Evolutionary conservation across 2,888 invertebrate genomes (phyloP).

Genomic region (Molanna angustata): DNA sequence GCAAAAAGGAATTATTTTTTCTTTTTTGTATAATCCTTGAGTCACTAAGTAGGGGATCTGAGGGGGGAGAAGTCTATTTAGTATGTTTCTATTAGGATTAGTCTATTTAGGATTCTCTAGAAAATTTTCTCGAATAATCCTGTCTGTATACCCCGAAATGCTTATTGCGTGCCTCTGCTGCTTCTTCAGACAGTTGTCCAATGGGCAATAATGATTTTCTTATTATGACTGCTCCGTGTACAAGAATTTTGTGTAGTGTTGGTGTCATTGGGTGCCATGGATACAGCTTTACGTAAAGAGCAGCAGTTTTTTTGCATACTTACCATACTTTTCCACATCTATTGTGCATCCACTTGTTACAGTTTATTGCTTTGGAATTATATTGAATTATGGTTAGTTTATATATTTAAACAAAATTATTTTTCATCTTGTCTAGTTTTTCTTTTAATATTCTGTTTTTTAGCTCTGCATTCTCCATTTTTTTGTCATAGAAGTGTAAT

Average conservation of each 20-base stretch:
- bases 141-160: conserved; percentile 34
- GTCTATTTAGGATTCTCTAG: conserved; percentile 6
- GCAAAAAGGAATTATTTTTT: conserved; percentile 2
- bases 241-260: conserved; percentile 36
- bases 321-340: conserved; percentile 4
- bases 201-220: conserved; percentile 35
- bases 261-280: conserved; percentile 36
- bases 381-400: too few relatives aligned
- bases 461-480: too few relatives aligned
- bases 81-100: conserved; percentile 8
- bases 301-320: conserved; percentile 23
- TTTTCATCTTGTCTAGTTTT: too few relatives aligned
- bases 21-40: not conserved
- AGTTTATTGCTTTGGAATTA: too few relatives aligned
- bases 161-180: conserved; percentile 26
- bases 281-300: conserved; percentile 34
- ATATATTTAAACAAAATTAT: too few relatives aligned
- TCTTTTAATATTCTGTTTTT: too few relatives aligned
- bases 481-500: too few relatives aligned
- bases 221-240: conserved; percentile 34
- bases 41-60: conserved; percentile 1
- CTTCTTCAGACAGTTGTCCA: conserved; percentile 36
- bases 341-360: not conserved
- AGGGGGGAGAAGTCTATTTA: conserved; percentile 10
- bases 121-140: conserved; percentile 13